A percentile compares a stretch with the other conserved stretches of the same genome.
Conservation (phyloP, 2,113 vertebrate species). For the Gambusia holbrooki region DNA sequence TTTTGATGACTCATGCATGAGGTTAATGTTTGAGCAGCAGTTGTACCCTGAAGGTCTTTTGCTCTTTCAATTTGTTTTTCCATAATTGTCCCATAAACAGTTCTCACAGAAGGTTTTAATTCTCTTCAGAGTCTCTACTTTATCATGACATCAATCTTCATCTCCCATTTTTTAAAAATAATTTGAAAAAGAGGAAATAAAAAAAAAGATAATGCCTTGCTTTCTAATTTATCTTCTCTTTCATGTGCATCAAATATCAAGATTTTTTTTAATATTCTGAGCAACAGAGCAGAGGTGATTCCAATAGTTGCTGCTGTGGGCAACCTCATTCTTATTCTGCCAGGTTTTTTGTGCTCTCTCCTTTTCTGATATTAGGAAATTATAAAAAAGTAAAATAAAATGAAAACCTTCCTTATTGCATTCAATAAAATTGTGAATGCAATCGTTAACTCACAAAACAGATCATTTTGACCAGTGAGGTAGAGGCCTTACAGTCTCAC, state of each 20-base stretch:
- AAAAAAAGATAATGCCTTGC: not conserved
- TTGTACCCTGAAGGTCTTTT: not conserved
- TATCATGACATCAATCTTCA: not conserved
- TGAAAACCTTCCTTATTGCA: not conserved
- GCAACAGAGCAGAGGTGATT: not conserved
- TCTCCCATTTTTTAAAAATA: not conserved
- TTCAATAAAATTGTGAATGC: not conserved
- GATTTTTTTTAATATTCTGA: not conserved
- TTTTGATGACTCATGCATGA: not conserved
- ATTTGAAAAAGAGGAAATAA: not conserved
- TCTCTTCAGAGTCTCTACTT: not conserved
- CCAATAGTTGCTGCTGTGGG: not conserved
- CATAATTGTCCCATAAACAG: not conserved
- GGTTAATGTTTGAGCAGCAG: not conserved
- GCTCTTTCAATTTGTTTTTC: not conserved
- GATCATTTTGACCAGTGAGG: not conserved
- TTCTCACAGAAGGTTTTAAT: not conserved
- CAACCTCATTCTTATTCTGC: not conserved
- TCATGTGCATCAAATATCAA: not conserved
- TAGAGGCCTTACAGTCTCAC: not conserved
- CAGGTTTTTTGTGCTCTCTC: not conserved
- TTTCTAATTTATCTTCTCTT: not conserved
- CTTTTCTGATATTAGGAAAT: not conserved
- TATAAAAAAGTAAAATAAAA: not conserved
- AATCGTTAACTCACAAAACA: not conserved